A percentile compares a stretch with the other conserved stretches of the same genome.
Evolutionary conservation across 2,797 vertebrate species (phyloP).

Genomic region (Emydoidea blandingii): DNA sequence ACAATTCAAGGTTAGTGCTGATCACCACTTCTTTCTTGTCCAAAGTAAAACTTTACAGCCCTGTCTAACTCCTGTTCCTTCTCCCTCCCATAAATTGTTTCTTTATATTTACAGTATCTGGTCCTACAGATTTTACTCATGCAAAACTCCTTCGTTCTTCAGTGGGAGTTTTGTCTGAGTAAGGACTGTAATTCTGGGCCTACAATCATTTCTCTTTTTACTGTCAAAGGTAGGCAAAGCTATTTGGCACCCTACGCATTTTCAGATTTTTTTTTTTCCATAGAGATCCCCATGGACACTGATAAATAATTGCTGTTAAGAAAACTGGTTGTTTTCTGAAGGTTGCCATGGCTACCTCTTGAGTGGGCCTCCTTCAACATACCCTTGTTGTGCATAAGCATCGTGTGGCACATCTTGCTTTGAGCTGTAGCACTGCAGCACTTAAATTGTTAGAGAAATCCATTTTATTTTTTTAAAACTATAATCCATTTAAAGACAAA

Average conservation of each 20-base stretch:
- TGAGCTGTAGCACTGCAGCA: neutral
- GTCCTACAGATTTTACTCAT: neutral
- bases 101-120: neutral
- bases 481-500: neutral
- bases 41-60: neutral
- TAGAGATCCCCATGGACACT: neutral
- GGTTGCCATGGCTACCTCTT: neutral
- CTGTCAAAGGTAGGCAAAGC: neutral
- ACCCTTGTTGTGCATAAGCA: neutral
- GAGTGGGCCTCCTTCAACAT: neutral
- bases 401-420: fast-evolving
- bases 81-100: neutral
- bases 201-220: neutral
- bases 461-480: neutral
- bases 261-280: neutral
- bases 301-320: fast-evolving
- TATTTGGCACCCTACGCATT: fast-evolving
- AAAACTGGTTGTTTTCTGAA: neutral
- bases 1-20: constrained; percentile 97
- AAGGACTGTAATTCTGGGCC: neutral
- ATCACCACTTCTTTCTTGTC: neutral
- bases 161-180: neutral
- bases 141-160: neutral
- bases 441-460: neutral
- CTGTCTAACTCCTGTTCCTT: neutral